Evolutionary conservation across 1,140 invertebrate genomes (phyloP).

Genomic region (Halyomorpha halys): DNA sequence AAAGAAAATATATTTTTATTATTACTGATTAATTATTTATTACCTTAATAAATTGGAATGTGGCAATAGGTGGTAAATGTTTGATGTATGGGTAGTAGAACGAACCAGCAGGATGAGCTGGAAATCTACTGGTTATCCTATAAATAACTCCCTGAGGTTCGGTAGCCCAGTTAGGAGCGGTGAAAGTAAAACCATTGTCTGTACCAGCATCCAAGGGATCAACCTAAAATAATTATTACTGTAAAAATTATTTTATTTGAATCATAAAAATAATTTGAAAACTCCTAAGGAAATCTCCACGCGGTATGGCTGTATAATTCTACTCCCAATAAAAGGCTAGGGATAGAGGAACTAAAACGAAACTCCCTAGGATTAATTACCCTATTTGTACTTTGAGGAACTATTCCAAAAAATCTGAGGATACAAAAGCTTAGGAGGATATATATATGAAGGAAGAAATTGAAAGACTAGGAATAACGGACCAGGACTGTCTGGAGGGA

Average conservation of each 20-base stretch:
- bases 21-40: conserved; percentile 10
- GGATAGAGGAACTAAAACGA: too few species aligned
- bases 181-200: conserved; percentile 94
- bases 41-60: conserved; percentile 82
- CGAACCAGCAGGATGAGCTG: conserved; percentile 84
- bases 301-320: too few species aligned
- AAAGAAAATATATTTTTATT: not conserved
- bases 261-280: too few species aligned
- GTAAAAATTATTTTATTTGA: not conserved
- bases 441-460: too few species aligned
- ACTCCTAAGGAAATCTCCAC: too few species aligned
- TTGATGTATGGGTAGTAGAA: conserved; percentile 87
- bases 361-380: too few species aligned
- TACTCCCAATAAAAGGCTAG: too few species aligned
- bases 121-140: conserved; percentile 78
- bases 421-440: too few species aligned
- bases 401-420: too few species aligned
- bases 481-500: too few species aligned
- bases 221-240: conserved; percentile 45
- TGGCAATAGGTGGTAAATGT: conserved; percentile 79
- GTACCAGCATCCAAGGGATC: conserved; percentile 93
- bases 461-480: too few species aligned
- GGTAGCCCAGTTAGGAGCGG: conserved; percentile 86
- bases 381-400: too few species aligned
- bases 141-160: conserved; percentile 81